phyloP scores from a whole-genome alignment of 2,113 vertebrate genomes.

The Toxostoma redivivum region DNA sequence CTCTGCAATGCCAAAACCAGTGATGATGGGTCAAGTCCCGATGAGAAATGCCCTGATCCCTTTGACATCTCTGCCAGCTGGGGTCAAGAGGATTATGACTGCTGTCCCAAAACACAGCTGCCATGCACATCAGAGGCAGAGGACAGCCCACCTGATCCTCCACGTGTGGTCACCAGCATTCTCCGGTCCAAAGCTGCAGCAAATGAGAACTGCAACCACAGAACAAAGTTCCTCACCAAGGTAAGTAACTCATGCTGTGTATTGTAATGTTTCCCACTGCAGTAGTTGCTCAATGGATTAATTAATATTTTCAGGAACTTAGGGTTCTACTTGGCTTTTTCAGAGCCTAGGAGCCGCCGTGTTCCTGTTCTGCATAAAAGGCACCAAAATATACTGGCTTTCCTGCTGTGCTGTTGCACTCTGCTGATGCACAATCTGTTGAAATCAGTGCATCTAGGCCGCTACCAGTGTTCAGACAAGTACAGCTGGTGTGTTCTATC shows the following conservation, averaged over 20 bases:
- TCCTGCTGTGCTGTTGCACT: neutral
- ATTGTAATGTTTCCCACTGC: neutral
- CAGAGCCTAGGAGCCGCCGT: neutral
- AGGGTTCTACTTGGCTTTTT: neutral
- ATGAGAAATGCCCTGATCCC: constrained; percentile 72
- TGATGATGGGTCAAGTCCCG: constrained; percentile 79
- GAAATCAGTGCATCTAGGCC: neutral
- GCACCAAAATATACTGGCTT: neutral
- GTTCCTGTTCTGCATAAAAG: neutral
- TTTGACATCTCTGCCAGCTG: constrained; percentile 31
- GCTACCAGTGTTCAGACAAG: neutral
- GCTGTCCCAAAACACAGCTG: constrained; percentile 39
- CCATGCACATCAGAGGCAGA: constrained; percentile 23
- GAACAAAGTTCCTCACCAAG: constrained; percentile 83
- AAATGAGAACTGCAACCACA: constrained; percentile 57
- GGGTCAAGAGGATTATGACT: constrained; percentile 48
- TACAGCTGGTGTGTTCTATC: neutral
- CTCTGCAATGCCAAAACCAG: constrained; percentile 83
- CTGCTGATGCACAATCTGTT: neutral
- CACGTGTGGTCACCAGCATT: neutral
- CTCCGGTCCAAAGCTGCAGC: constrained; percentile 28
- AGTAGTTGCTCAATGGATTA: neutral
- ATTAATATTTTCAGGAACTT: neutral
- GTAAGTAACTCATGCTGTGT: constrained; percentile 56
- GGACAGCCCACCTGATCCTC: constrained; percentile 21